Conservation (phyloP, 2,888 invertebrate genomes). For the Dorcus hopei region DNA sequence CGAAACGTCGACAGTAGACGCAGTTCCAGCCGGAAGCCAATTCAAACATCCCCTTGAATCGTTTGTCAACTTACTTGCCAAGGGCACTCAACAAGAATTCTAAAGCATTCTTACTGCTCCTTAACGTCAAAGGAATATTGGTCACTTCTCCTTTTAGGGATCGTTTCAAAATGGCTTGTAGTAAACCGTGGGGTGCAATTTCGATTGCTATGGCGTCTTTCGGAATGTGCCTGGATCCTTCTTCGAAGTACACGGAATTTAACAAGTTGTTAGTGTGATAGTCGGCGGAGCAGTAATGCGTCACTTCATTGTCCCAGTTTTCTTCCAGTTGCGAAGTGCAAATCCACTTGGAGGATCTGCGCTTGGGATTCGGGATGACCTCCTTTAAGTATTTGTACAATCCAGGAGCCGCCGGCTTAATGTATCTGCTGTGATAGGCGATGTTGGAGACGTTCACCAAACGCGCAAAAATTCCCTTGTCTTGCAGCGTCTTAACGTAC, state of each 20-base stretch:
- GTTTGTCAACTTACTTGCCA: constrained; percentile 56
- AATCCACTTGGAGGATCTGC: constrained; percentile 62
- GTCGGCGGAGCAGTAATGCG: constrained; percentile 59
- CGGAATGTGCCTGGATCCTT: constrained; percentile 75
- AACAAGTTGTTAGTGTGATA: constrained; percentile 67
- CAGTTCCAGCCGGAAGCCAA: too few relatives aligned
- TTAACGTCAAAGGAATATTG: constrained; percentile 74
- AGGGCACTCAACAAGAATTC: constrained; percentile 60
- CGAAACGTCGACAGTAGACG: too few relatives aligned
- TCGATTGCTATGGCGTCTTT: constrained; percentile 81
- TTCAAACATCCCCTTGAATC: too few relatives aligned
- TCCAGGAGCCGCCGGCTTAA: constrained; percentile 53
- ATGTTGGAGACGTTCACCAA: constrained; percentile 84
- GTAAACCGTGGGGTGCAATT: constrained; percentile 84
- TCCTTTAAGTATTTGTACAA: constrained; percentile 47
- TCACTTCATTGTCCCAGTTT: constrained; percentile 57
- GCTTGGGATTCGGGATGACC: constrained; percentile 51
- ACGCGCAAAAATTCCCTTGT: constrained; percentile 74
- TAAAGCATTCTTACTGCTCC: constrained; percentile 63
- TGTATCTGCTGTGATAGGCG: constrained; percentile 86
- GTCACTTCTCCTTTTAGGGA: constrained; percentile 68
- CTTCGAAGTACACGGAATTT: constrained; percentile 75
- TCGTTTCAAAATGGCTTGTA: constrained; percentile 82
- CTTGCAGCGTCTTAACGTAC: constrained; percentile 58
- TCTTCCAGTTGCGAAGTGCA: constrained; percentile 62